phyloP scores from a whole-genome alignment of 2,888 invertebrate species.

The Meiosimyza decipiens region DNA sequence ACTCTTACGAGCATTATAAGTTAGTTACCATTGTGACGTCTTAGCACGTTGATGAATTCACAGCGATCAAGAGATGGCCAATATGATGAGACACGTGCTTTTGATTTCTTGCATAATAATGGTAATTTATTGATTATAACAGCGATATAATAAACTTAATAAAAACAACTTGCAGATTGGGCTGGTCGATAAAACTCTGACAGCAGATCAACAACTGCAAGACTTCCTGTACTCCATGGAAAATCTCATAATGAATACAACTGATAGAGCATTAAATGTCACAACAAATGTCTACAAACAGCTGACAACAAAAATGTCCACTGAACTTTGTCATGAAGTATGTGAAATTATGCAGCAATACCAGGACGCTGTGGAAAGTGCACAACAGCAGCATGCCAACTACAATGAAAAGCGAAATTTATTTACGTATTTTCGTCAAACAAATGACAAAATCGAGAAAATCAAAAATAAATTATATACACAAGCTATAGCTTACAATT shows the following conservation, averaged over 20 bases:
- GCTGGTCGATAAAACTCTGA: slow-evolving; percentile 33
- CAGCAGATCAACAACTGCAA: slow-evolving; percentile 34
- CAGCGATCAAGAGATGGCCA: no score
- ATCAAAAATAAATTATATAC: neutral
- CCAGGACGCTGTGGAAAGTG: slow-evolving; percentile 37
- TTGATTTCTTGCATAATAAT: no score
- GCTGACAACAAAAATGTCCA: slow-evolving; percentile 37
- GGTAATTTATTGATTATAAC: no score
- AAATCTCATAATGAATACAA: slow-evolving; percentile 44
- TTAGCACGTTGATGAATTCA: no score
- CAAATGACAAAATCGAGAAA: slow-evolving; percentile 43
- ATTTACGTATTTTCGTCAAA: slow-evolving; percentile 42
- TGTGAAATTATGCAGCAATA: slow-evolving; percentile 41
- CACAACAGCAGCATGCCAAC: slow-evolving; percentile 25
- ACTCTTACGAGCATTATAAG: no score
- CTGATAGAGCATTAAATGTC: slow-evolving; percentile 44
- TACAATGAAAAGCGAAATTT: slow-evolving; percentile 45
- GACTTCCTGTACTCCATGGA: slow-evolving; percentile 43
- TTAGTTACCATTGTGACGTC: no score
- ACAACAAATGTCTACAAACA: slow-evolving; percentile 44
- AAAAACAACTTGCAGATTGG: slow-evolving; percentile 24
- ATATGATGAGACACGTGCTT: no score
- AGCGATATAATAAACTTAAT: neutral
- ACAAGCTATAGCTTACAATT: neutral
- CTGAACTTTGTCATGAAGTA: slow-evolving; percentile 23